Conservation (phyloP, 2,797 vertebrate genomes). For the Lateolabrax maculatus region DNA sequence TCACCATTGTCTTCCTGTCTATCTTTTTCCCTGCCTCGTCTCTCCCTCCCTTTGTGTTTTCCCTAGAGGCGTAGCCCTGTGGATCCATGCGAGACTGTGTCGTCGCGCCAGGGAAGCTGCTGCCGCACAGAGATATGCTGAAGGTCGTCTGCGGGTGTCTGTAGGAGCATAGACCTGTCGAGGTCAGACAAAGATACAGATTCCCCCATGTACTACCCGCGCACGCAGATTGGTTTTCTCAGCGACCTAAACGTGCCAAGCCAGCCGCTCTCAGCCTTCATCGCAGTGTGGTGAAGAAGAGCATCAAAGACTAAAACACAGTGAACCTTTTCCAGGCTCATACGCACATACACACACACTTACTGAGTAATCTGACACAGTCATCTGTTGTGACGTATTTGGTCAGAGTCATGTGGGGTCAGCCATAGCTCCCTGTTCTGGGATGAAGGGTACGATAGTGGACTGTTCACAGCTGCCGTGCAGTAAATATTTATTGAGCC, state of each 20-base stretch:
- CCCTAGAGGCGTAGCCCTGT: conserved; percentile 21
- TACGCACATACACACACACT: neutral
- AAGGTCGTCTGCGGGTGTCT: conserved; percentile 51
- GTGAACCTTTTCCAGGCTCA: neutral
- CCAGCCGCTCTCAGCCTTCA: conserved; percentile 37
- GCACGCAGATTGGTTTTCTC: conserved; percentile 9
- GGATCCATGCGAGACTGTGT: conserved; percentile 45
- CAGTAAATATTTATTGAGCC: conserved; percentile 63
- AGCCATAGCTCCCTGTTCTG: conserved; percentile 18
- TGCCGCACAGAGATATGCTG: conserved; percentile 40
- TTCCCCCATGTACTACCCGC: conserved; percentile 12
- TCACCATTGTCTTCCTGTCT: conserved; percentile 7
- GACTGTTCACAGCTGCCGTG: conserved; percentile 27
- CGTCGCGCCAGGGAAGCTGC: conserved; percentile 13
- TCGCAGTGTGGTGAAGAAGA: conserved; percentile 24
- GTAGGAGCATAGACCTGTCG: conserved; percentile 26
- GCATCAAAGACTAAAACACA: conserved; percentile 43
- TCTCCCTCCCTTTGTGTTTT: conserved; percentile 11
- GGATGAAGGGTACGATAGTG: conserved; percentile 19
- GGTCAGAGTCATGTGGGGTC: conserved; percentile 44
- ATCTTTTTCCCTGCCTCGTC: neutral
- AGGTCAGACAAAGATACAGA: conserved; percentile 32
- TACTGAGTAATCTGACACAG: conserved; percentile 6
- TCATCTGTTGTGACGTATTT: conserved; percentile 27
- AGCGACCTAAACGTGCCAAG: neutral